phyloP scores from a whole-genome alignment of 1,140 invertebrate genomes.

The Armadillidium nasatum region DNA sequence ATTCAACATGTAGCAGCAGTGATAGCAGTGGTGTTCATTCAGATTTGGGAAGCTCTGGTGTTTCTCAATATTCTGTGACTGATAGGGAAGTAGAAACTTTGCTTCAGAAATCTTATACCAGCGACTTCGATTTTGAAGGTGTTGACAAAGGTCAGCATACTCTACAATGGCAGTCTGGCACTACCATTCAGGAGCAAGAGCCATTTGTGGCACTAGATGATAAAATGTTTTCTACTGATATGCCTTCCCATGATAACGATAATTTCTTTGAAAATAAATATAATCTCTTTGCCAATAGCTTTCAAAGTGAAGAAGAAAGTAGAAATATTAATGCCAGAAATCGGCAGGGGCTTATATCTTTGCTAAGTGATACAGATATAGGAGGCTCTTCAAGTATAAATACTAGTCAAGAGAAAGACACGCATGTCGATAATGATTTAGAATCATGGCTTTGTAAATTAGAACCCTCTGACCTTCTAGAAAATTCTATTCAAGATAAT shows the following conservation, averaged over 20 bases:
- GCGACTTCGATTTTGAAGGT: background rate
- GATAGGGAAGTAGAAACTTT: background rate
- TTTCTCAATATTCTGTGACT: background rate
- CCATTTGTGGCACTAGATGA: conserved; percentile 3
- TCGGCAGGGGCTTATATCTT: background rate
- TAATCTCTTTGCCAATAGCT: no score
- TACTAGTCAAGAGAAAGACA: background rate
- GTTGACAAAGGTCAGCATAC: background rate
- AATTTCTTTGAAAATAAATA: background rate
- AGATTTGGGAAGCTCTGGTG: background rate
- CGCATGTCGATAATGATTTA: background rate
- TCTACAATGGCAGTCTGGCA: background rate
- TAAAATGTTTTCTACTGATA: background rate
- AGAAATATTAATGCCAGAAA: background rate
- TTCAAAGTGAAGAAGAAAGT: background rate
- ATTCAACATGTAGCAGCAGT: conserved; percentile 6
- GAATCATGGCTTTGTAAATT: background rate
- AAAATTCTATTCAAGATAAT: no score
- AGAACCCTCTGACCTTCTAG: no score
- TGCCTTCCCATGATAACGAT: background rate
- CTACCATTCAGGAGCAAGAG: background rate
- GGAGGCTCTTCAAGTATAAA: background rate
- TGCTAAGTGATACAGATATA: background rate
- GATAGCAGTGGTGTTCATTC: conserved; percentile 9
- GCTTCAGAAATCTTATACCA: background rate